A percentile compares a stretch with the other conserved stretches of the same genome.
phyloP scores from a whole-genome alignment of 2,888 invertebrate genomes.

The Melieria picta region DNA sequence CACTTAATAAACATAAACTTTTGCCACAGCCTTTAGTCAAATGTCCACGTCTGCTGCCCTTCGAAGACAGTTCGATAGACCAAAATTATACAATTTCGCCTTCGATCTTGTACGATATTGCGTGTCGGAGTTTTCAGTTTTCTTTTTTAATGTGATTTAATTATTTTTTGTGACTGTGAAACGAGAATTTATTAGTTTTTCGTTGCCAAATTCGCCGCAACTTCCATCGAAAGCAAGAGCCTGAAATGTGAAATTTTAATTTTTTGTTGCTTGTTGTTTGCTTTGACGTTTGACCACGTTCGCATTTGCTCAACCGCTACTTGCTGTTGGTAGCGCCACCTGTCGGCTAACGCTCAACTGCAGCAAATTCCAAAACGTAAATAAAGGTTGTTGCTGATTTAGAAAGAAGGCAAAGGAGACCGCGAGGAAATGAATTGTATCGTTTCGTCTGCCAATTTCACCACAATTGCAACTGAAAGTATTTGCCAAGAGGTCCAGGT shows the following conservation, averaged over 20 bases:
- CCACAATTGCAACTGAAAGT: too few relatives aligned
- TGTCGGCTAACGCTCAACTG: too few relatives aligned
- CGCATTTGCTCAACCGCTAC: not conserved
- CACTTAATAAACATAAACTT: constrained; percentile 26
- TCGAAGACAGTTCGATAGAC: not conserved
- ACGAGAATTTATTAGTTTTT: constrained; percentile 12
- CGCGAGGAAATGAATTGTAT: too few relatives aligned
- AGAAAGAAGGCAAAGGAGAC: too few relatives aligned
- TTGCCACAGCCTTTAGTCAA: not conserved
- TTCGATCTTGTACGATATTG: not conserved
- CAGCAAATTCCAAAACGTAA: too few relatives aligned
- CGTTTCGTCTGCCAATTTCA: too few relatives aligned
- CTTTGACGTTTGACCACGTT: constrained; percentile 34
- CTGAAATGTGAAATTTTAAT: constrained; percentile 10
- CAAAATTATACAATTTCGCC: too few relatives aligned
- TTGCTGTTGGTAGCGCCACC: not conserved
- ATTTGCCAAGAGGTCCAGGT: too few relatives aligned
- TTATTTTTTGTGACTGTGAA: constrained; percentile 16
- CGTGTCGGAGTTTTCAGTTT: not conserved
- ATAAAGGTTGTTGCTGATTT: too few relatives aligned
- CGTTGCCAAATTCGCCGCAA: constrained; percentile 25
- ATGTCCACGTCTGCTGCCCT: not conserved
- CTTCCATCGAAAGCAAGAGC: constrained; percentile 15
- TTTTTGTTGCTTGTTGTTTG: constrained; percentile 23
- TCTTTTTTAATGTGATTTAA: constrained; percentile 5